Evolutionary conservation across 2,797 vertebrate species (phyloP).

Genomic region (Bradypodion ventrale): DNA sequence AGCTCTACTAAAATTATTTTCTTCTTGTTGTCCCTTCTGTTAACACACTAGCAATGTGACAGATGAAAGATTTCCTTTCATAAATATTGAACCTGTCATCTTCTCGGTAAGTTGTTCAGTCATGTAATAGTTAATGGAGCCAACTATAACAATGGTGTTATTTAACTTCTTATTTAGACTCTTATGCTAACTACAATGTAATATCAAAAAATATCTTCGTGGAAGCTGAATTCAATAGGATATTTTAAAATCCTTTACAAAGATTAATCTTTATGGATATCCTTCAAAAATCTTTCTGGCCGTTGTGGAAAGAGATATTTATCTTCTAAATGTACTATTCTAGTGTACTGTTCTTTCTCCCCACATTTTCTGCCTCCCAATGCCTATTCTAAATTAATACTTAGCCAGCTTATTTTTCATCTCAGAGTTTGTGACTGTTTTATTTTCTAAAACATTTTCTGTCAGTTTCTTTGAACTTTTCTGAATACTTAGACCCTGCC

Average conservation of each 20-base stretch:
- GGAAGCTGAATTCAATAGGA: not conserved
- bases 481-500: not conserved
- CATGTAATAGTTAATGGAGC: not conserved
- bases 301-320: not conserved
- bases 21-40: not conserved
- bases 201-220: not conserved
- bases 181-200: not conserved
- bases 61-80: not conserved
- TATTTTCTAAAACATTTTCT: not conserved
- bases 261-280: not conserved
- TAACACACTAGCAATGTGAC: not conserved
- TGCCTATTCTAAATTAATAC: not conserved
- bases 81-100: not conserved
- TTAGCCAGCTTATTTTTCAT: not conserved
- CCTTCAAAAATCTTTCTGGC: not conserved
- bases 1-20: not conserved
- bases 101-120: not conserved
- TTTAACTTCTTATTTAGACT: not conserved
- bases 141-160: not conserved
- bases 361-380: no score
- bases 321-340: not conserved
- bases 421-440: not conserved
- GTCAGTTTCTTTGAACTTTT: not conserved
- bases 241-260: conserved; percentile 3
- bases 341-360: not conserved